A percentile compares a stretch with the other conserved stretches of the same genome.
Evolutionary conservation across 1,140 invertebrate species (phyloP).

Genomic region (Lycorma delicatula): DNA sequence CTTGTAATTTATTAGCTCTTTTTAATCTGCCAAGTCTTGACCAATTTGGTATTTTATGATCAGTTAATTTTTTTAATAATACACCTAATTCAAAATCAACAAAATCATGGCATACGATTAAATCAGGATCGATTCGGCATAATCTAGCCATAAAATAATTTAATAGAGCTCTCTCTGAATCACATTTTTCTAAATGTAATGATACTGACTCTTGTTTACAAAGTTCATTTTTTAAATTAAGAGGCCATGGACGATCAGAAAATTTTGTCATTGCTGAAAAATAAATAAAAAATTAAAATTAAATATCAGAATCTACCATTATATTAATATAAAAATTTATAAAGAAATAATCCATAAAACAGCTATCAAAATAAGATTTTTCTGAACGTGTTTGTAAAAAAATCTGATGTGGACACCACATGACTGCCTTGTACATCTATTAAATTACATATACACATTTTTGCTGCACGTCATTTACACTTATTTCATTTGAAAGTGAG

Average conservation of each 20-base stretch:
- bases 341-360: too few species aligned
- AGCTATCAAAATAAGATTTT: too few species aligned
- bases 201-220: constrained; percentile 51
- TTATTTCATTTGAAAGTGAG: too few species aligned
- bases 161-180: constrained; percentile 76
- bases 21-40: constrained; percentile 80
- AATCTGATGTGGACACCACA: too few species aligned
- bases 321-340: too few species aligned
- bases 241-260: constrained; percentile 66
- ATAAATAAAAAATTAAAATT: neutral
- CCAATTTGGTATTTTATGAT: constrained; percentile 74
- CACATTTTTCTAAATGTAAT: constrained; percentile 65
- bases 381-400: too few species aligned
- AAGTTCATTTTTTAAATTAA: constrained; percentile 58
- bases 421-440: too few species aligned
- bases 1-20: too few species aligned
- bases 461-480: too few species aligned
- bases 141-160: constrained; percentile 77
- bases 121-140: constrained; percentile 82
- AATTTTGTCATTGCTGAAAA: constrained; percentile 67
- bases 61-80: constrained; percentile 69
- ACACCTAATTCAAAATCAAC: constrained; percentile 81
- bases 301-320: too few species aligned
- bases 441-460: too few species aligned
- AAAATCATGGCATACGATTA: constrained; percentile 88